Evolutionary conservation across 1,140 invertebrate species (phyloP), one percentile per base, ranked within the genome.

Genomic region (Oryctes rhinoceros): DNA sequence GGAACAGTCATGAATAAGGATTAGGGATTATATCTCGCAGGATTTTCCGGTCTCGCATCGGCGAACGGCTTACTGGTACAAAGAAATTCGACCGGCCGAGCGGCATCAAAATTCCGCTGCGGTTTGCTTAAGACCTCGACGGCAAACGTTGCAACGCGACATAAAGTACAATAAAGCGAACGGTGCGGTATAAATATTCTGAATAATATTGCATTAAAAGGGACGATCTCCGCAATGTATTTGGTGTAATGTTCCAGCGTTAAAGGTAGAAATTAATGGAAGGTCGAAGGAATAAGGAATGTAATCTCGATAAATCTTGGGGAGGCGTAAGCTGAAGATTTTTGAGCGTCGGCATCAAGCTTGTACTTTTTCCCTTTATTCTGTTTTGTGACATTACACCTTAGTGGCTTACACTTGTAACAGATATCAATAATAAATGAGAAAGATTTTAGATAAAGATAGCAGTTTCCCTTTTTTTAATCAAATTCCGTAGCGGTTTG

Each of bases 1-100:
- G 20, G 65, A 71, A 24, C 65, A 71, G 20, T 71, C 65, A 71
- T 71, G 65, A 71, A 71, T 71, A 71, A 71, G 65, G 65, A 71
- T 71, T 71, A 71, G 35, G 65, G 65, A 71, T 71, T 71, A 71
- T 59, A 59, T 59, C 53, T 59, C 65, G 65, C 11, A 37, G 65
- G 65, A 71, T 71, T 37, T 37, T 13, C 65, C 35, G 65, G 65
- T 30, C 11, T 20, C 35, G 53, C 35, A 18, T 18, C 65, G 65
- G 20, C 24, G 53, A 6, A 20, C 53, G 53, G 53, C 20, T 62
- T 62, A 20, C 15, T 37, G 65, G 20, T 18, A 24, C 13, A 24
- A 71, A 71, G 65, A 35, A 20, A 20, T 4, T 71, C 65, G 18
- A 67, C 65, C 65, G 65, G 24, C 18, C 24, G 65, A 35, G 18